Percentiles rank a stretch among this genome's conserved stretches.
Evolutionary conservation across 2,888 invertebrate species (phyloP).

Genomic region (Conchocele bisecta): DNA sequence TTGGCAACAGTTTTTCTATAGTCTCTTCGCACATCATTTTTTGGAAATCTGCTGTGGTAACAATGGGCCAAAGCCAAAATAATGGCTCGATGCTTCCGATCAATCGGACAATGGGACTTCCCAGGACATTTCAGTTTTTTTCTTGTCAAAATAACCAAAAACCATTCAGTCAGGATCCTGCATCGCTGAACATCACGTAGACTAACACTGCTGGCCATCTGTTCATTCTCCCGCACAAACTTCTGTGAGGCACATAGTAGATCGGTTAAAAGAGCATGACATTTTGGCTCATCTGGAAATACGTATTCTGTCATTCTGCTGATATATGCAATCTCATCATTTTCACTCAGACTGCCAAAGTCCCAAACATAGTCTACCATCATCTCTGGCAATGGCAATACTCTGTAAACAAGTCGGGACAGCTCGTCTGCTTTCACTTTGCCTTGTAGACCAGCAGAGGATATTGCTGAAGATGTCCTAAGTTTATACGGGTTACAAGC

Average conservation of each 20-base stretch:
- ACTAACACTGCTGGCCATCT: slow-evolving; percentile 37
- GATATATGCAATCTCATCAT: slow-evolving; percentile 64
- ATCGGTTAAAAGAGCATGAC: slow-evolving; percentile 19
- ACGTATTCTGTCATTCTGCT: slow-evolving; percentile 33
- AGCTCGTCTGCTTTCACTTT: slow-evolving; percentile 64
- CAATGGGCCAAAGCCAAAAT: slow-evolving; percentile 54
- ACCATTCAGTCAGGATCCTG: slow-evolving; percentile 36
- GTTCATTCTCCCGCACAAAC: slow-evolving; percentile 36
- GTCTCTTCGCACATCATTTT: slow-evolving; percentile 17
- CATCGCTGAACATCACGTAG: slow-evolving; percentile 52
- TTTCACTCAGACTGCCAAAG: slow-evolving; percentile 63
- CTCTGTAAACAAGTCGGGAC: slow-evolving; percentile 66
- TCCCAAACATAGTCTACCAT: slow-evolving; percentile 72
- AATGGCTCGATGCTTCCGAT: too few relatives aligned
- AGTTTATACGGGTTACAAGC: slow-evolving; percentile 71
- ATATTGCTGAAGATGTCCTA: slow-evolving; percentile 46
- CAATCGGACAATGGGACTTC: not conserved
- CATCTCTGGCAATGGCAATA: slow-evolving; percentile 68
- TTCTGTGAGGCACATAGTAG: slow-evolving; percentile 42
- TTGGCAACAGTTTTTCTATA: slow-evolving; percentile 36
- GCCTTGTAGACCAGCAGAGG: slow-evolving; percentile 61
- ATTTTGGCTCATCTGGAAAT: not conserved
- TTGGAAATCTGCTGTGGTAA: slow-evolving; percentile 57
- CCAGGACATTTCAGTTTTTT: not conserved
- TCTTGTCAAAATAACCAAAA: slow-evolving; percentile 15